Evolutionary conservation across 1,140 invertebrate genomes (phyloP).

Genomic region (Papilio polytes): DNA sequence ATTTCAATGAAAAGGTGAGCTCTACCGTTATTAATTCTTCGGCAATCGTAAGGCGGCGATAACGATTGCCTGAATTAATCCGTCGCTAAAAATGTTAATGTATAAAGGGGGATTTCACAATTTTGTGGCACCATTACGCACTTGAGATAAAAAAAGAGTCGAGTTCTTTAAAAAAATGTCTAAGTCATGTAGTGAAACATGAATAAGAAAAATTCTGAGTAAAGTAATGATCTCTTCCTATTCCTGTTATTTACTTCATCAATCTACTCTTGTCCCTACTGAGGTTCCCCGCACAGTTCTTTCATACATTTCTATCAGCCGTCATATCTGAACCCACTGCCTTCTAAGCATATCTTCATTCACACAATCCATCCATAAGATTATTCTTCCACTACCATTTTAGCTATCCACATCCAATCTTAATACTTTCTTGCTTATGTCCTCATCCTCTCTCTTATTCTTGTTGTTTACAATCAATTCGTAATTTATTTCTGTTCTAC

Average conservation of each 20-base stretch:
- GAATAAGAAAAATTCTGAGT: not conserved
- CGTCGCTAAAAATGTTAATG: constrained; percentile 68
- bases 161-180: not conserved
- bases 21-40: constrained; percentile 79
- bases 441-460: not conserved
- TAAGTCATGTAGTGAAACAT: not conserved
- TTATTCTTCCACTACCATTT: no score
- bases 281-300: no score
- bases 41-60: constrained; percentile 81
- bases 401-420: no score
- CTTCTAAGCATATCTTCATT: no score
- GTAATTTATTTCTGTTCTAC: no score
- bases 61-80: constrained; percentile 81
- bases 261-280: not conserved
- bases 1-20: constrained; percentile 81
- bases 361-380: no score
- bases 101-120: constrained; percentile 53
- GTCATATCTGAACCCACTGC: no score
- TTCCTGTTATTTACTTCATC: not conserved
- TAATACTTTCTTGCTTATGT: no score
- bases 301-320: no score
- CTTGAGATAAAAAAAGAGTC: constrained; percentile 20
- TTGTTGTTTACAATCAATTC: no score
- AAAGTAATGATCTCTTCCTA: not conserved
- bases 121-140: constrained; percentile 39